These are phyloP conservation scores for Hirtodrosophila cameraria DNA, from an alignment of 2,888 invertebrate genomes.

Conservation along the genomic window DNA sequence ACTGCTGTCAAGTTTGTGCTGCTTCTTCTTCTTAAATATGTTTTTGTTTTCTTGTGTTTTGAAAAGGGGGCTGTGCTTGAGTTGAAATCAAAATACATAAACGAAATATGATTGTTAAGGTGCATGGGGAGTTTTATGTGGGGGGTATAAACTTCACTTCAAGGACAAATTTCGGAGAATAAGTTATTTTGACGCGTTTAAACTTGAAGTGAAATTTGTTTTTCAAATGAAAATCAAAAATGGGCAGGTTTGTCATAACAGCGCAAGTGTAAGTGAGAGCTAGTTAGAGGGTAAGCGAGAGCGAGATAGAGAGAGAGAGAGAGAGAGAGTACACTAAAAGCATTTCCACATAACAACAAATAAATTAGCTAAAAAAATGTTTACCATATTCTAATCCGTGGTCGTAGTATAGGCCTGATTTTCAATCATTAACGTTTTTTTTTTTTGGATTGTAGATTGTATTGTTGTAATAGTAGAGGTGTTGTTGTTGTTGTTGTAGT, in stretches of 20 bases:
- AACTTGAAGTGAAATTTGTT: constrained; percentile 6
- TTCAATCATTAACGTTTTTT: constrained; percentile 31
- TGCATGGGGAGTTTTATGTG: constrained; percentile 13
- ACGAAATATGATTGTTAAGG: constrained; percentile 37
- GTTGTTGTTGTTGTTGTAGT: constrained; percentile 39
- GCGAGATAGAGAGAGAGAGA: constrained; percentile 3
- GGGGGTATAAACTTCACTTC: constrained; percentile 1
- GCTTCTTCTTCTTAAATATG: neutral
- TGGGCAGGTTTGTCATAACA: constrained; percentile 13
- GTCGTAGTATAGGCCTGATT: constrained; percentile 92
- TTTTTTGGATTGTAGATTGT: constrained; percentile 39
- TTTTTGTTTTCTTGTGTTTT: neutral
- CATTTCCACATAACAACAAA: constrained; percentile 62
- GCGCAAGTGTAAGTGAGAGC: neutral
- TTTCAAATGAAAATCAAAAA: constrained; percentile 5
- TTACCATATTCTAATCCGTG: constrained; percentile 97
- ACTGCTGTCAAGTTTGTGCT: constrained; percentile 19
- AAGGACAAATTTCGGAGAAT: too few species aligned
- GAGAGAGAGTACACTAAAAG: constrained; percentile 38
- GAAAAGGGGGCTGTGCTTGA: constrained; percentile 21
- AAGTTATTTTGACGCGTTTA: neutral
- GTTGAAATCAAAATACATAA: constrained; percentile 53
- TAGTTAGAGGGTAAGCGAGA: neutral
- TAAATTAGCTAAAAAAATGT: constrained; percentile 83
- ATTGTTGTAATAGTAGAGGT: constrained; percentile 34